These are phyloP conservation scores for Porites lutea DNA, from an alignment of 64 coral and sea anemone genomes.

Conservation along the genomic window DNA sequence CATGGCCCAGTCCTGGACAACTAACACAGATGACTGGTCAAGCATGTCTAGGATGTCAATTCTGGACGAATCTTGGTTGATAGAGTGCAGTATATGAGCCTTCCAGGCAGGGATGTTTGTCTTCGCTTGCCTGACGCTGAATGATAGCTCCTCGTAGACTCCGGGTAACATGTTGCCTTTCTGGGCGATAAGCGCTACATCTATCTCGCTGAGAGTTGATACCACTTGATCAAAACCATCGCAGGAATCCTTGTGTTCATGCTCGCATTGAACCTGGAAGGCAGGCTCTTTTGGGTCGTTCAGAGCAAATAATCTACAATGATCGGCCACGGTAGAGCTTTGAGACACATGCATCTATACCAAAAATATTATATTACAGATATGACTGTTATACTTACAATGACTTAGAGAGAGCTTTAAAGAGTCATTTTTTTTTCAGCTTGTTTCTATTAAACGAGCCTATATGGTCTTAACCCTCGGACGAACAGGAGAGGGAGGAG, in stretches of 20 bases:
- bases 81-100: conserved; percentile 28
- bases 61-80: conserved; percentile 33
- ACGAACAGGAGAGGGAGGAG: too few relatives aligned
- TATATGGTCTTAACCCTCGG: too few relatives aligned
- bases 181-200: not conserved
- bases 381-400: too few relatives aligned
- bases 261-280: not conserved
- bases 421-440: not conserved
- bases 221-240: not conserved
- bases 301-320: not conserved
- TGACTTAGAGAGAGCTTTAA: not conserved
- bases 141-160: conserved; percentile 10
- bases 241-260: not conserved
- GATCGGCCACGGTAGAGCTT: not conserved
- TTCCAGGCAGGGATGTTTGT: conserved; percentile 46
- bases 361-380: not conserved
- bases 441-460: too few relatives aligned
- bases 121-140: not conserved
- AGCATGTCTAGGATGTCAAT: conserved; percentile 23
- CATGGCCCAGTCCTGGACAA: conserved; percentile 48
- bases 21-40: not conserved
- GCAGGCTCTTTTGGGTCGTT: not conserved
- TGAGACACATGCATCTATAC: not conserved
- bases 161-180: not conserved
- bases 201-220: not conserved